Conservation (phyloP, 2,113 vertebrate genomes). For the Marmota monax region DNA sequence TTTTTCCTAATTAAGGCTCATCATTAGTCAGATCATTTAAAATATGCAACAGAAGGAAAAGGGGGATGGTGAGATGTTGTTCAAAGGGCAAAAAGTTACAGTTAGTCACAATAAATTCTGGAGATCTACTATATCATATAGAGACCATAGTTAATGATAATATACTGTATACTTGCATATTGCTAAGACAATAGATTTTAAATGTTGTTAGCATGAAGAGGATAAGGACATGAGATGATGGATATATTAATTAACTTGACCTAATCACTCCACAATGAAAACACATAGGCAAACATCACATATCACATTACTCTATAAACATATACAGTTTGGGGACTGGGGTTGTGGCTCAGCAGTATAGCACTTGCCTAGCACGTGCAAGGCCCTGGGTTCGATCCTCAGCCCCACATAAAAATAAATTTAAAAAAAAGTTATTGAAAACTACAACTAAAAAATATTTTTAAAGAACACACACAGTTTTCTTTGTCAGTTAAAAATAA, state of each 20-base stretch:
- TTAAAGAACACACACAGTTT: neutral
- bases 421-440: too few relatives aligned
- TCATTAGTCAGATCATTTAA: slow-evolving; percentile 24
- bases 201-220: neutral
- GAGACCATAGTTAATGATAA: neutral
- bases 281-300: neutral
- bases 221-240: neutral
- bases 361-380: too few relatives aligned
- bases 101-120: neutral
- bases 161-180: neutral
- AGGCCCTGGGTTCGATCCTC: too few relatives aligned
- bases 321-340: too few relatives aligned
- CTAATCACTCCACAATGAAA: neutral
- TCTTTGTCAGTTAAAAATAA: neutral
- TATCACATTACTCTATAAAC: neutral
- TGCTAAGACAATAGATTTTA: neutral
- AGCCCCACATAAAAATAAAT: too few relatives aligned
- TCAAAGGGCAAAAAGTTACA: neutral
- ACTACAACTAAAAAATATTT: too few relatives aligned
- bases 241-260: neutral
- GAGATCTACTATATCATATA: neutral
- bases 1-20: neutral
- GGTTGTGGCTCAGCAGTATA: too few relatives aligned
- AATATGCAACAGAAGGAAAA: neutral
- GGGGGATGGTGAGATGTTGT: neutral